Base-by-base conservation (phyloP, 2,113 vertebrate genomes). In the Ivindomyrus marchei region DNA sequence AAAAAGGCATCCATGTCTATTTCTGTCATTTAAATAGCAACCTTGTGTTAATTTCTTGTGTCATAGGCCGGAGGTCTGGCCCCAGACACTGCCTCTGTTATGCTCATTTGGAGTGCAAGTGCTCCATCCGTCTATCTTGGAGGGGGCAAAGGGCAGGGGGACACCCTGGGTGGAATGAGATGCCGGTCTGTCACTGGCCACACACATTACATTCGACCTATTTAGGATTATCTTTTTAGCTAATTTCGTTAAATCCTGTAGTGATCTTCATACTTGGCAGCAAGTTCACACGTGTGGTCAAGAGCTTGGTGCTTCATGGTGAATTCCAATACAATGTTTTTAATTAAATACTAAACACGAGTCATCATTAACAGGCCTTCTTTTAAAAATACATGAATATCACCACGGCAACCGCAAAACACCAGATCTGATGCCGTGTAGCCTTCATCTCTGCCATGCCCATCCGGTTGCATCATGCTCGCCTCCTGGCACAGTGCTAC, bases 41-140 rank as follows among this genome's bases (percentile, higher is more conserved):
- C 85, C 92, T 90, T 92, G 84, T 85, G 90, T 86, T 93, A 91
- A 93, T 93, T 91, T 58, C 92, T 42, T 70, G 62, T 70, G 94
- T 92, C 92, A 91, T 31, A 42, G 47, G 53, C 91, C 91, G 88
- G 77, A 91, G 90, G 91, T 90, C 86, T 85, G 27, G 86, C 88
- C 56, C 52, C 46, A 89, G 87, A 91, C 90, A 90, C 66, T 87
- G 84, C 46, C 62, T 88, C 90, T 90, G 62, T 92, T 92, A 91
- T 90, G 88, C 86, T 89, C 45, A 47, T 66, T 24, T 62, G 70
- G 21, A 70, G 56, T 87, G 47, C 13, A 21, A 13, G 27, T 39
- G 31, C 31, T 39, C 74, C 15, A 39, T 70, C 36, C 31, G 1
- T 80, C 74, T 39, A 19, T 80, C 15, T 80, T 11, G 5, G 31